Percentiles rank a stretch among this genome's conserved stretches.
Conservation (phyloP, 2,113 vertebrate species). For the Indri indri region DNA sequence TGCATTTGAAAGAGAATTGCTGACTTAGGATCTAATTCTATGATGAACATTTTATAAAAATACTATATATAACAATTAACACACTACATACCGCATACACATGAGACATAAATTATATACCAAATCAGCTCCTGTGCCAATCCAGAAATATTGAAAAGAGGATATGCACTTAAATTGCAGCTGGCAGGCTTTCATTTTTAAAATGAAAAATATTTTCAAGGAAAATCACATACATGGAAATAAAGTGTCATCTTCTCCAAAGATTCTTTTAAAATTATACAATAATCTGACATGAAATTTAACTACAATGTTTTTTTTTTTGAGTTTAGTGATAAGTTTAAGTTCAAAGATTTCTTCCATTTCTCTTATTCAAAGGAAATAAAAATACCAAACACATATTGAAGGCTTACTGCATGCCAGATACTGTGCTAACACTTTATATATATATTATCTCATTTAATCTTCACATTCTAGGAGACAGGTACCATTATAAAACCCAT, state of each 20-base stretch:
- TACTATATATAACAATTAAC: conserved; percentile 57
- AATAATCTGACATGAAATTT: neutral
- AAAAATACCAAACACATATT: neutral
- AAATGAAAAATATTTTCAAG: conserved; percentile 15
- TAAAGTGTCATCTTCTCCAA: neutral
- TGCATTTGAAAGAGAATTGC: conserved; percentile 60
- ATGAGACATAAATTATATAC: conserved; percentile 59
- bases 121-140: conserved; percentile 37
- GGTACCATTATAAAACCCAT: neutral
- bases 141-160: conserved; percentile 45
- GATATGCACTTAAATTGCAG: conserved; percentile 15
- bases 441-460: neutral
- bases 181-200: neutral
- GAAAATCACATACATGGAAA: neutral
- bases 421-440: neutral
- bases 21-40: conserved; percentile 56
- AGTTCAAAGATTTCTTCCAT: neutral
- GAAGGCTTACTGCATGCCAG: neutral
- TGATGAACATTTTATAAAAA: conserved; percentile 63
- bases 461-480: neutral
- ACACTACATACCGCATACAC: conserved; percentile 11
- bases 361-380: neutral
- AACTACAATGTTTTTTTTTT: neutral
- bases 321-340: neutral
- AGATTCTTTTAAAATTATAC: neutral